A percentile compares a stretch with the other conserved stretches of the same genome.
phyloP scores from a whole-genome alignment of 2,888 invertebrate species.

The Helobdella robusta region DNA sequence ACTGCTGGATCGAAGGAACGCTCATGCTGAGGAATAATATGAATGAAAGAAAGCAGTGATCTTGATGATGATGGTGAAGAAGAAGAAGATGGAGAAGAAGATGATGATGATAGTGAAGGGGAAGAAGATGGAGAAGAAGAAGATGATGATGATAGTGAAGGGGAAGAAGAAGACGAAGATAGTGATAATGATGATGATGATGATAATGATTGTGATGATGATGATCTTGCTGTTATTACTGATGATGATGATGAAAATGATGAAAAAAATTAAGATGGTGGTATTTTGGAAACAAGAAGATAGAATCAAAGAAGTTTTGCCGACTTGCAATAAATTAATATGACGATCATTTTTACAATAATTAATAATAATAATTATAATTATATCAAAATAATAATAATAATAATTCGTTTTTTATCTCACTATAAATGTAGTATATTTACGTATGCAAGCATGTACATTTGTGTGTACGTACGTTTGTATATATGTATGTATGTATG shows the following conservation, averaged over 20 bases:
- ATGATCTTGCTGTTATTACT: too few relatives aligned
- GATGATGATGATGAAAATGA: too few relatives aligned
- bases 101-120: too few relatives aligned
- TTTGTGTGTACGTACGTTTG: slow-evolving; percentile 4
- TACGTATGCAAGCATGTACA: background rate
- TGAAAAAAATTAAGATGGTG: too few relatives aligned
- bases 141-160: too few relatives aligned
- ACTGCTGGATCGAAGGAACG: slow-evolving; percentile 91
- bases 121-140: too few relatives aligned
- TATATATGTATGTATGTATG: slow-evolving; percentile 10
- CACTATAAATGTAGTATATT: background rate
- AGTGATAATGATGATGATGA: too few relatives aligned
- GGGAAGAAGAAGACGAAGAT: too few relatives aligned
- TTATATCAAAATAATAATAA: background rate
- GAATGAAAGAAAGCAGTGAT: slow-evolving; percentile 33
- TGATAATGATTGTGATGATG: too few relatives aligned
- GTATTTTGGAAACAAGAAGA: too few relatives aligned
- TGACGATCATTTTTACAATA: background rate
- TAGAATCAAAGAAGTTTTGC: too few relatives aligned
- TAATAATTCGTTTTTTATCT: background rate
- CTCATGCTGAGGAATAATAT: slow-evolving; percentile 66
- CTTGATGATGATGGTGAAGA: background rate
- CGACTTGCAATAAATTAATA: too few relatives aligned
- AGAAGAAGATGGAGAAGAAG: background rate
- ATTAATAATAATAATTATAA: background rate